phyloP scores from a whole-genome alignment of 1,140 invertebrate genomes.

The Drosophila rhopaloa region DNA sequence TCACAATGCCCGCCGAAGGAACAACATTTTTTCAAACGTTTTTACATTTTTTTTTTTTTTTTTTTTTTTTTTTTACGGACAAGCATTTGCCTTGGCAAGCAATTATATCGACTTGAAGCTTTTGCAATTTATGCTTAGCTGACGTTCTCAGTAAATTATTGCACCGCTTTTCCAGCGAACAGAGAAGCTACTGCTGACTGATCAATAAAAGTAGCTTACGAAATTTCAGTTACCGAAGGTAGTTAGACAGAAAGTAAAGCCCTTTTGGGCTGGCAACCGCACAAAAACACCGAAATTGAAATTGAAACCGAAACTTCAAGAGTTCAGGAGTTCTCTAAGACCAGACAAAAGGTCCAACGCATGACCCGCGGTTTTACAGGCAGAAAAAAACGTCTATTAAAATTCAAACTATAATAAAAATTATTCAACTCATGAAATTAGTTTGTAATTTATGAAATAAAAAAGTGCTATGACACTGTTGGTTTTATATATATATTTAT shows the following conservation, averaged over 20 bases:
- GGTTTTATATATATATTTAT: no score
- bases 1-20: conserved; percentile 9
- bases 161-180: conserved; percentile 9
- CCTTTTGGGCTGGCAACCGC: conserved; percentile 39
- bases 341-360: conserved; percentile 51
- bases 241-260: conserved; percentile 3
- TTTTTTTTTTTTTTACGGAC: conserved; percentile 16
- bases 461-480: no score
- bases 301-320: conserved; percentile 44
- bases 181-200: conserved; percentile 7
- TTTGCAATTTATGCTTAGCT: conserved; percentile 52
- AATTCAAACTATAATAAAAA: no score
- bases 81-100: conserved; percentile 33
- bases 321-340: conserved; percentile 52
- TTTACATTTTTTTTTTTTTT: not conserved
- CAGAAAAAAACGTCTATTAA: not conserved
- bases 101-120: conserved; percentile 56
- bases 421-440: no score
- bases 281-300: conserved; percentile 41
- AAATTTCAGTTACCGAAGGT: conserved; percentile 4
- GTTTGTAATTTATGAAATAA: not conserved
- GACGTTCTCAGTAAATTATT: conserved; percentile 27
- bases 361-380: conserved; percentile 23
- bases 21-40: conserved; percentile 34
- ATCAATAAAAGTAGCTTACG: conserved; percentile 23